Conservation (phyloP, 2,113 vertebrate genomes). For the Ciconia boyciana region DNA sequence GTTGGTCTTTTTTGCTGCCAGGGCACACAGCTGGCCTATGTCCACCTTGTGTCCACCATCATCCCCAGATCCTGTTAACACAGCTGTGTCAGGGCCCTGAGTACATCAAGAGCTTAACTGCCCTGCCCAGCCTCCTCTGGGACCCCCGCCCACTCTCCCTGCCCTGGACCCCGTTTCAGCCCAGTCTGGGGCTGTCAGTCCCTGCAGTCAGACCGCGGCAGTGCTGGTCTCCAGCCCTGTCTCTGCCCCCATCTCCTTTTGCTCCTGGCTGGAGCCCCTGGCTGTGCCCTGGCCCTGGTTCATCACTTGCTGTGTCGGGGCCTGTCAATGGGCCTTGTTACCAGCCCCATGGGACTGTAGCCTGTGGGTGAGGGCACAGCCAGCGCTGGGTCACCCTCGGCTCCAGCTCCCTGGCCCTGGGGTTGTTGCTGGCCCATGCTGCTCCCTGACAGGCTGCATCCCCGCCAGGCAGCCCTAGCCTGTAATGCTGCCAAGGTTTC, state of each 20-base stretch:
- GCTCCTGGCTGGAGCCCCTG: not conserved
- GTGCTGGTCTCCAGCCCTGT: not conserved
- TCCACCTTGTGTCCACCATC: not conserved
- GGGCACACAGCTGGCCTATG: not conserved
- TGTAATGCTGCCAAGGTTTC: not conserved
- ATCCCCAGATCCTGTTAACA: not conserved
- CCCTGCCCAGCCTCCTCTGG: not conserved
- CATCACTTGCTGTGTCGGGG: not conserved
- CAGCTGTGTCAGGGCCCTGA: not conserved
- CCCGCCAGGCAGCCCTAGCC: not conserved
- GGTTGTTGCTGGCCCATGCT: not conserved
- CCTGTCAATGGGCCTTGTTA: rapidly evolving
- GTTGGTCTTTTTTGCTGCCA: not conserved
- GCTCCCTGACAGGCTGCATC: not conserved
- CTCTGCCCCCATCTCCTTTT: not conserved
- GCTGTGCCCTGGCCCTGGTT: rapidly evolving
- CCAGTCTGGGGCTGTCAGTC: no score
- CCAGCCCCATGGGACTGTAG: no score
- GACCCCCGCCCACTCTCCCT: not conserved
- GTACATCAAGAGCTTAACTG: not conserved
- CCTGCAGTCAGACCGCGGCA: not conserved
- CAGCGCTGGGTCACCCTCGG: not conserved
- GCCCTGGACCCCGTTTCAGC: not conserved
- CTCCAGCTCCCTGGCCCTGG: not conserved
- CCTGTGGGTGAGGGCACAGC: rapidly evolving